Evolutionary conservation across 2,797 vertebrate species (phyloP).

Genomic region (Lutjanus campechanus): DNA sequence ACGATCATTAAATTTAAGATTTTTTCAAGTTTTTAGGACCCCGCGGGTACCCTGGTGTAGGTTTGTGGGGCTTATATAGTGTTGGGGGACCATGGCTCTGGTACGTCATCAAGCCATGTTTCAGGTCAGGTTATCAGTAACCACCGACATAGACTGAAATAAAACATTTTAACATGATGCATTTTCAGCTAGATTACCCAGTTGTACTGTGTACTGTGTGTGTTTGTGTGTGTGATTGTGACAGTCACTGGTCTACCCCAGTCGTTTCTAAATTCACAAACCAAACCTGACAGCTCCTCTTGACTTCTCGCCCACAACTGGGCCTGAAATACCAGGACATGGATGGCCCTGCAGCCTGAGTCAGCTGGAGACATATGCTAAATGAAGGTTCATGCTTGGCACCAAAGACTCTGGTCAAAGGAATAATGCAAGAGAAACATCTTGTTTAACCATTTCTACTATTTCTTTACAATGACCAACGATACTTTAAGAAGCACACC

Average conservation of each 20-base stretch:
- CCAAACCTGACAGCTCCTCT: slow-evolving; percentile 37
- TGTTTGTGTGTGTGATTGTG: slow-evolving; percentile 2
- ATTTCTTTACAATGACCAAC: neutral
- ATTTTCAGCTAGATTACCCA: too few species aligned
- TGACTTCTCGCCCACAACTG: slow-evolving; percentile 27
- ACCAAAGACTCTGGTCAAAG: neutral
- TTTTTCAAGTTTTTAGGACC: too few species aligned
- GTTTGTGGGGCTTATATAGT: too few species aligned
- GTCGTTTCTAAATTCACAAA: slow-evolving; percentile 11
- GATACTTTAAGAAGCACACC: neutral
- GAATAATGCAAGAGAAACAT: neutral
- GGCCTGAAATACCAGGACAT: slow-evolving; percentile 36
- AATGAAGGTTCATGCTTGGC: neutral
- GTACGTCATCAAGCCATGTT: too few species aligned
- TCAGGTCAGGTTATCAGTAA: too few species aligned
- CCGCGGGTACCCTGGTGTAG: too few species aligned
- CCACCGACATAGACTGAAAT: too few species aligned
- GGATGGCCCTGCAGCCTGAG: slow-evolving; percentile 17
- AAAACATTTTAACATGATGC: too few species aligned
- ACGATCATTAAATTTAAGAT: too few species aligned
- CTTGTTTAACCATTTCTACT: neutral
- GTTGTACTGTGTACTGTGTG: neutral
- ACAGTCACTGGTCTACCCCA: slow-evolving; percentile 9
- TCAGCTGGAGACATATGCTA: slow-evolving; percentile 6
- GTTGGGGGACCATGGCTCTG: too few species aligned